These are phyloP conservation scores for Atta colombica DNA, from an alignment of 1,140 invertebrate genomes.

Conservation along the genomic window DNA sequence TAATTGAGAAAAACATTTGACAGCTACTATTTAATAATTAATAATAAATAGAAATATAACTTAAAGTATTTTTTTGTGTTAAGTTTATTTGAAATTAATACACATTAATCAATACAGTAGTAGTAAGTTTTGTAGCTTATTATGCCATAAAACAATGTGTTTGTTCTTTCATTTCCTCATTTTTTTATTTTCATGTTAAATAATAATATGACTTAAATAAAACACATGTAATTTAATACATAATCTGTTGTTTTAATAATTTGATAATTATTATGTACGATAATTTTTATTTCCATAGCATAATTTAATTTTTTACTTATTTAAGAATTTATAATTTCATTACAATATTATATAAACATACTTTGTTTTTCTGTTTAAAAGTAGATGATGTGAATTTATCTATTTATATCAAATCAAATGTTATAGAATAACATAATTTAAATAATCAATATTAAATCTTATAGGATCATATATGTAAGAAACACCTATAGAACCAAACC, in stretches of 20 bases:
- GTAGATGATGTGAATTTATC: conserved; percentile 16
- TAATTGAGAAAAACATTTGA: too few relatives aligned
- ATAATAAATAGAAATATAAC: too few relatives aligned
- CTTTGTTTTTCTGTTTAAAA: not conserved
- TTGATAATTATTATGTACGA: too few relatives aligned
- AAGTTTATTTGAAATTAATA: too few relatives aligned
- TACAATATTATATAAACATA: not conserved
- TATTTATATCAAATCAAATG: not conserved
- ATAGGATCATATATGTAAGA: too few relatives aligned
- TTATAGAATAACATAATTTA: not conserved
- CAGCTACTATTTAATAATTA: not conserved
- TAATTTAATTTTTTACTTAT: not conserved
- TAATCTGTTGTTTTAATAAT: not conserved
- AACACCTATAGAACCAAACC: too few relatives aligned
- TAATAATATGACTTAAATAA: not conserved
- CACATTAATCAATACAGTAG: too few relatives aligned
- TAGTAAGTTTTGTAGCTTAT: too few relatives aligned
- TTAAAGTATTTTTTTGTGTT: too few relatives aligned
- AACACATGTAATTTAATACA: not conserved
- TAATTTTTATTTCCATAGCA: not conserved
- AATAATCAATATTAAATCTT: too few relatives aligned
- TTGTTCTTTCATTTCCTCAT: not conserved
- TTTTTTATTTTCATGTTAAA: not conserved
- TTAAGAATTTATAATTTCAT: not conserved
- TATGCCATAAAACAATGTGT: too few relatives aligned